Evolutionary conservation across 2,888 invertebrate species (phyloP).

Genomic region (Eupithecia subumbrata): DNA sequence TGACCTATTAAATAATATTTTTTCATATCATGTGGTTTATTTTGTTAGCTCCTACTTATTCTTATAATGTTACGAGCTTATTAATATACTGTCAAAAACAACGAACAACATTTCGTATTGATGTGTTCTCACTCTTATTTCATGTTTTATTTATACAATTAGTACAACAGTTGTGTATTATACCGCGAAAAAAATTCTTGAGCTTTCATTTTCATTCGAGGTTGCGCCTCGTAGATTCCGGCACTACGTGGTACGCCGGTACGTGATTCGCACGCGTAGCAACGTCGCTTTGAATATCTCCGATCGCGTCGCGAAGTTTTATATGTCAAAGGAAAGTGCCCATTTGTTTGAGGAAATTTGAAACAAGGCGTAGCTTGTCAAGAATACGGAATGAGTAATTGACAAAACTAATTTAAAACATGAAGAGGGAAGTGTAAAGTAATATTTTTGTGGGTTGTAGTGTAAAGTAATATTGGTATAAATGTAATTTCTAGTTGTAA

Average conservation of each 20-base stretch:
- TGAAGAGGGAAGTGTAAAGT: background rate
- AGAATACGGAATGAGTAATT: background rate
- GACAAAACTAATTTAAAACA: background rate
- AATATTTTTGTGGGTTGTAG: background rate
- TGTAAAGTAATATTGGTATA: too few relatives aligned
- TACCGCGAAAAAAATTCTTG: background rate
- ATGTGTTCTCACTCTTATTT: background rate
- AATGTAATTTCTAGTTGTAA: too few relatives aligned
- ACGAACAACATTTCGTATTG: background rate
- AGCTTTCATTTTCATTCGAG: background rate
- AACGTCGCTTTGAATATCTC: conserved; percentile 36
- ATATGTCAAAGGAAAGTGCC: conserved; percentile 5
- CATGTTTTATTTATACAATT: background rate
- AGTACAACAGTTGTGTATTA: background rate
- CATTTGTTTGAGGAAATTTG: background rate
- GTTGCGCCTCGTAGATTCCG: conserved; percentile 28
- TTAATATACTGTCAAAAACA: background rate
- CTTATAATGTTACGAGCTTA: background rate
- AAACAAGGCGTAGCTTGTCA: background rate
- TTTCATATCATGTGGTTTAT: background rate
- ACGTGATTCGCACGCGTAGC: conserved; percentile 58
- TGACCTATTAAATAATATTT: background rate
- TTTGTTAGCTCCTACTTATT: background rate
- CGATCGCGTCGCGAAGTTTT: conserved; percentile 19
- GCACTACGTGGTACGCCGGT: conserved; percentile 57